phyloP scores from a whole-genome alignment of 2,113 vertebrate genomes.

The Sinocyclocheilus anshuiensis region DNA sequence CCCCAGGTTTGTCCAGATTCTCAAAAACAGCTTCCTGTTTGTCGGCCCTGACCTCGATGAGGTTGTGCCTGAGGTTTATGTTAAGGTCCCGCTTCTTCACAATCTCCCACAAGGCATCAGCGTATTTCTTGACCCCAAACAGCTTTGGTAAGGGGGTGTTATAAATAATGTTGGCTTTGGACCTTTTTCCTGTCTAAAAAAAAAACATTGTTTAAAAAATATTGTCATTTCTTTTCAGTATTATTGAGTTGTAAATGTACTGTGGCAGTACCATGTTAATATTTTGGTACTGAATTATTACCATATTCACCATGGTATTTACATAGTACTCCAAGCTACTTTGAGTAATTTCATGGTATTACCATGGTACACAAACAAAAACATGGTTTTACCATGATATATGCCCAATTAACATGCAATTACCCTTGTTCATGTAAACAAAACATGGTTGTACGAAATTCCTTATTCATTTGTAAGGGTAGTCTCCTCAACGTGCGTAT shows the following conservation, averaged over 20 bases:
- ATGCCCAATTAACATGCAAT: not conserved
- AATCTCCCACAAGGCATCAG: constrained; percentile 85
- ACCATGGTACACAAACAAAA: not conserved
- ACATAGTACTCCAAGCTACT: not conserved
- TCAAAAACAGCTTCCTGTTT: constrained; percentile 93
- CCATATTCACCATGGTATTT: not conserved
- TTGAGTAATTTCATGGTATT: not conserved
- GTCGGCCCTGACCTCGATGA: constrained; percentile 90
- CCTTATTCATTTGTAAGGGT: no score
- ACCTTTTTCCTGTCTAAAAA: constrained; percentile 82
- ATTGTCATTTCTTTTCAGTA: not conserved
- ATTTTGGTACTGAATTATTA: not conserved
- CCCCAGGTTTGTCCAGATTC: constrained; percentile 88
- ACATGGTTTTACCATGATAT: not conserved
- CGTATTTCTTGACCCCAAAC: constrained; percentile 94
- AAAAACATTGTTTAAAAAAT: not conserved
- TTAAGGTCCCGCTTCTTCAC: constrained; percentile 79
- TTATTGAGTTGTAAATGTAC: not conserved
- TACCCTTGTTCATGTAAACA: not conserved
- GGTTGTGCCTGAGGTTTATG: constrained; percentile 86
- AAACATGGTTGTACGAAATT: no score
- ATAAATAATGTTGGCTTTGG: constrained; percentile 89
- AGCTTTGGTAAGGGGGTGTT: constrained; percentile 90
- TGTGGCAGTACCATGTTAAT: not conserved
- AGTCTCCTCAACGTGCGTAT: no score